Base-by-base conservation (phyloP, 2,113 vertebrate species). In the Alligator sinensis region DNA sequence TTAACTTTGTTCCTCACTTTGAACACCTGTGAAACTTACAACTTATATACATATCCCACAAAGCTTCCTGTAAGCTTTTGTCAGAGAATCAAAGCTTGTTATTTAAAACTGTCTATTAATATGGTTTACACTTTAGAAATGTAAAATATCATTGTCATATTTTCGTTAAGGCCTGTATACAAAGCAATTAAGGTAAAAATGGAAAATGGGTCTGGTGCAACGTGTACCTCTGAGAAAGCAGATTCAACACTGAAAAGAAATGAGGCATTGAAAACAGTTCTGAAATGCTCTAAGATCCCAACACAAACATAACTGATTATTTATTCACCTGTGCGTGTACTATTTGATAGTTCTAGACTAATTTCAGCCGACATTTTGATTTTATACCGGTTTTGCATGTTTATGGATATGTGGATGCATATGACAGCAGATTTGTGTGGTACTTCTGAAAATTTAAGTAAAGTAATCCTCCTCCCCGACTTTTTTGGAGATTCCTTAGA, bases 221-320 rank as follows among this genome's bases (percentile, higher is more conserved):
- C 11, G 55, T 3, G 64, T 1, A 2, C 6, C 13, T 64, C 0
- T 60, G 16, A 1, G 1, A 47, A 28, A 64, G 22, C 1, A 5
- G 68, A 11, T 62, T 21, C 10, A 2, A 1, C 1, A 10, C 0
- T 75, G 90, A 70, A 30, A 63, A 77, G 68, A 60, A 55, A 47
- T 3, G 19, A 80, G 30, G 19, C 79, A 59, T 6, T 82, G 17
- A 34, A 82, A 81, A 47, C 47, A 9, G 47, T 47, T 47, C 47
- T 47, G 47, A 47, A 47, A 47, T 9, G 9, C 47, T 47, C 47
- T 47, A 47, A 47, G 47, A 47, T 47, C 47, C 47, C 47, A 47
- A 47, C 47, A 47, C 7, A 47, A 47, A 47, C 47, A 9, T 9
- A 47, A 47, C 47, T 47, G 47, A 47, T 47, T 47, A 47, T 47